Percentiles rank a stretch among this genome's conserved stretches.
Evolutionary conservation across 1,140 invertebrate species (phyloP).

Genomic region (Latrodectus geometricus): DNA sequence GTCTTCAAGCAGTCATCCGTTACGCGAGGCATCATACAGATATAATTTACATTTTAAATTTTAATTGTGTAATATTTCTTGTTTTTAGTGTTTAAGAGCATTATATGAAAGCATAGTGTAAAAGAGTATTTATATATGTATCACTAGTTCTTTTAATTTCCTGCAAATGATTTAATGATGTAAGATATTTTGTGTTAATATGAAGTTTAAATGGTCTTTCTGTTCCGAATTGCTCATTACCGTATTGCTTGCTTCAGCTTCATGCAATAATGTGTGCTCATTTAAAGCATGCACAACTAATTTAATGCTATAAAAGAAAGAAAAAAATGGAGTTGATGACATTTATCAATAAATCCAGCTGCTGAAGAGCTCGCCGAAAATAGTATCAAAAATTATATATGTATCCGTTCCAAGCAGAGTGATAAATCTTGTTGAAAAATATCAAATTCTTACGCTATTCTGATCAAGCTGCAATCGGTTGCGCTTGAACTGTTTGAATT

Average conservation of each 20-base stretch:
- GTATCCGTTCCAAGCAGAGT: slow-evolving; percentile 22
- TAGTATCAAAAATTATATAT: slow-evolving; percentile 13
- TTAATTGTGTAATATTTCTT: too few species aligned
- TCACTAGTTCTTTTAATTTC: too few species aligned
- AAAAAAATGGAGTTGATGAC: slow-evolving; percentile 26
- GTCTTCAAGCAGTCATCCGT: slow-evolving; percentile 57
- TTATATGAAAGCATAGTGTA: too few species aligned
- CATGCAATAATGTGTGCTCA: neutral
- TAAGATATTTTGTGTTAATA: too few species aligned
- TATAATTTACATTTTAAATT: slow-evolving; percentile 4
- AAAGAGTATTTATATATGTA: too few species aligned
- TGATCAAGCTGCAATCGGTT: neutral
- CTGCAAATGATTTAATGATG: too few species aligned
- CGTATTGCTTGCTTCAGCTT: too few species aligned
- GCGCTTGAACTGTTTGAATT: slow-evolving; percentile 33
- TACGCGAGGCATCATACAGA: slow-evolving; percentile 25
- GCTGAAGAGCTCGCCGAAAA: slow-evolving; percentile 57
- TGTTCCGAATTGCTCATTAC: too few species aligned
- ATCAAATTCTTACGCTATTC: neutral
- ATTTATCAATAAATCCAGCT: slow-evolving; percentile 8
- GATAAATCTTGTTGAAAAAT: slow-evolving; percentile 28
- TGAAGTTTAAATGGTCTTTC: too few species aligned
- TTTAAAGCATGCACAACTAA: neutral
- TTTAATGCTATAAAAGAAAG: neutral
- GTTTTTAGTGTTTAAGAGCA: too few species aligned